Evolutionary conservation across 37 sponge, comb jelly and placozoan species (phyloP).

Genomic region (Crambe crambe): DNA sequence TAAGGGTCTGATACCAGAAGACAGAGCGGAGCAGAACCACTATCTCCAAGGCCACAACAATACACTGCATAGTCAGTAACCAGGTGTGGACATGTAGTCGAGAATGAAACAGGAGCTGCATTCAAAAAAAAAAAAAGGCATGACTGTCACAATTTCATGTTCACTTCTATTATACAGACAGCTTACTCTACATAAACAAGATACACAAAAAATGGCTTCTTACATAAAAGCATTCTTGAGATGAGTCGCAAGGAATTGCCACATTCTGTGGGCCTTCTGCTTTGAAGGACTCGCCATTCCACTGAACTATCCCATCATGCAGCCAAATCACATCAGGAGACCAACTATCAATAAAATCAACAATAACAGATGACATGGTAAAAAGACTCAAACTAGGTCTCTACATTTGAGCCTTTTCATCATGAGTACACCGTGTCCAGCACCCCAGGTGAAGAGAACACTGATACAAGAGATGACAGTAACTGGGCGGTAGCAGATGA

Average conservation of each 20-base stretch:
- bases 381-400: too few species aligned
- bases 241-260: slow-evolving; percentile 75
- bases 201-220: slow-evolving; percentile 19
- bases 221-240: slow-evolving; percentile 81
- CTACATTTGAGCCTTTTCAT: slow-evolving; percentile 27
- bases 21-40: slow-evolving; percentile 49
- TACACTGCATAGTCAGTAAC: slow-evolving; percentile 55
- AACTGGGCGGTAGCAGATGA: slow-evolving; percentile 73
- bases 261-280: slow-evolving; percentile 68
- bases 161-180: neutral
- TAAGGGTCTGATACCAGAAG: slow-evolving; percentile 67
- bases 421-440: slow-evolving; percentile 58
- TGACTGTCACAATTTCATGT: neutral
- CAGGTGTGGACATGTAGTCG: slow-evolving; percentile 57
- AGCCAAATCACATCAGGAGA: slow-evolving; percentile 62
- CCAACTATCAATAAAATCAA: slow-evolving; percentile 49
- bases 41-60: slow-evolving; percentile 48
- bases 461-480: slow-evolving; percentile 69
- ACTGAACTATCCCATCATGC: slow-evolving; percentile 53
- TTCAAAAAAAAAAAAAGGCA: neutral
- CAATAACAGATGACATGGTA: neutral
- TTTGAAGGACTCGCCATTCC: slow-evolving; percentile 64
- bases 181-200: too few species aligned
- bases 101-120: slow-evolving; percentile 34
- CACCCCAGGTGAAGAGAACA: slow-evolving; percentile 72